These are phyloP conservation scores for Paedocypris micromegethes DNA, from an alignment of 2,797 vertebrate species.

Conservation along the genomic window DNA sequence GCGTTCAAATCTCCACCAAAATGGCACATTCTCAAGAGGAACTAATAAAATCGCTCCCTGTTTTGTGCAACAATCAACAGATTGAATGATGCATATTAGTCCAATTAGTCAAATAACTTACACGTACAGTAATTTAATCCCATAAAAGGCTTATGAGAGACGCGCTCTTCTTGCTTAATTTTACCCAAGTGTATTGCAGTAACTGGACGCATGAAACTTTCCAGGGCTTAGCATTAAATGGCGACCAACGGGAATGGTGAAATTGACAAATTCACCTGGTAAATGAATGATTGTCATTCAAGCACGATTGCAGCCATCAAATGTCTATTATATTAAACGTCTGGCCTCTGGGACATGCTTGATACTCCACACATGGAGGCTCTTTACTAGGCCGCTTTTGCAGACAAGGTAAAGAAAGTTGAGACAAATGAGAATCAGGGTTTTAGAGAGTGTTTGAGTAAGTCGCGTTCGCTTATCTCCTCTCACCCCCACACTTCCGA, in stretches of 20 bases:
- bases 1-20: slow-evolving; percentile 58
- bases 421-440: not conserved
- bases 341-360: slow-evolving; percentile 36
- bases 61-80: slow-evolving; percentile 59
- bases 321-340: slow-evolving; percentile 50
- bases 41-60: slow-evolving; percentile 58
- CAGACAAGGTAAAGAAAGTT: slow-evolving; percentile 16
- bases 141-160: slow-evolving; percentile 59
- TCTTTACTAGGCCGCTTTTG: not conserved
- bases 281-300: slow-evolving; percentile 56
- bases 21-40: slow-evolving; percentile 40
- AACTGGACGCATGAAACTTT: slow-evolving; percentile 65
- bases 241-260: slow-evolving; percentile 53
- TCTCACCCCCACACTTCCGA: slow-evolving; percentile 25
- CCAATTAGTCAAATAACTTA: slow-evolving; percentile 60
- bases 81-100: slow-evolving; percentile 67
- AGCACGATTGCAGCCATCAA: slow-evolving; percentile 37
- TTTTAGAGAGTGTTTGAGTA: slow-evolving; percentile 1
- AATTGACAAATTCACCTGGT: slow-evolving; percentile 56
- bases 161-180: slow-evolving; percentile 59
- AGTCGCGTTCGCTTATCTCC: slow-evolving; percentile 30
- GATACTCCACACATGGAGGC: not conserved
- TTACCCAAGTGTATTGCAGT: slow-evolving; percentile 61
- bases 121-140: slow-evolving; percentile 64
- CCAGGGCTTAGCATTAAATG: slow-evolving; percentile 52